Conservation (phyloP, 2,888 invertebrate species). For the Rhorus exstirpatorius region DNA sequence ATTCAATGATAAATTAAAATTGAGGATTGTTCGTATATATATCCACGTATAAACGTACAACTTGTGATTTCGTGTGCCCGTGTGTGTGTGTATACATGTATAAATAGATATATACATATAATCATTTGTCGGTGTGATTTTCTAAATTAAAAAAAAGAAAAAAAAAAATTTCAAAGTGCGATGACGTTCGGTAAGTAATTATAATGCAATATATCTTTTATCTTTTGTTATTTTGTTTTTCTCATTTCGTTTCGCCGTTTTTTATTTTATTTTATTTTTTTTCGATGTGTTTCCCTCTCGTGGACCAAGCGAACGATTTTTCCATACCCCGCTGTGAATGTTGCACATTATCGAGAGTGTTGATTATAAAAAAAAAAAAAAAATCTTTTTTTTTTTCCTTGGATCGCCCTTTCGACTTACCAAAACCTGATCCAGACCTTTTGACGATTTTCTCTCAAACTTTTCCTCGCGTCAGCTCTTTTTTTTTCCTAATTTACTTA, state of each 20-base stretch:
- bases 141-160: too few relatives aligned
- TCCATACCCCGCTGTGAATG: constrained; percentile 30
- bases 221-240: constrained; percentile 12
- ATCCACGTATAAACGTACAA: constrained; percentile 25
- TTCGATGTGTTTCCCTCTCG: constrained; percentile 41
- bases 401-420: constrained; percentile 30
- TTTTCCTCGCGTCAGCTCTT: constrained; percentile 35
- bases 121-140: constrained; percentile 65
- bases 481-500: neutral
- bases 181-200: constrained; percentile 63
- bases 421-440: constrained; percentile 37
- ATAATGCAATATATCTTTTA: constrained; percentile 61
- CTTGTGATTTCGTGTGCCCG: too few relatives aligned
- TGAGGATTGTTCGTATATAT: constrained; percentile 64
- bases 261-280: constrained; percentile 17
- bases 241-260: constrained; percentile 2
- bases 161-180: constrained; percentile 51
- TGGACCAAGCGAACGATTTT: constrained; percentile 39
- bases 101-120: constrained; percentile 46
- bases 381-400: constrained; percentile 4
- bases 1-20: constrained; percentile 69
- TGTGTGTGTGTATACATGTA: constrained; percentile 11
- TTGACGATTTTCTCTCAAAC: constrained; percentile 48
- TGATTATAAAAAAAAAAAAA: constrained; percentile 44
- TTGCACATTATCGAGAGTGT: constrained; percentile 46